A percentile compares a stretch with the other conserved stretches of the same genome.
Conservation (phyloP, 2,888 invertebrate genomes). For the Camponotus fellah region DNA sequence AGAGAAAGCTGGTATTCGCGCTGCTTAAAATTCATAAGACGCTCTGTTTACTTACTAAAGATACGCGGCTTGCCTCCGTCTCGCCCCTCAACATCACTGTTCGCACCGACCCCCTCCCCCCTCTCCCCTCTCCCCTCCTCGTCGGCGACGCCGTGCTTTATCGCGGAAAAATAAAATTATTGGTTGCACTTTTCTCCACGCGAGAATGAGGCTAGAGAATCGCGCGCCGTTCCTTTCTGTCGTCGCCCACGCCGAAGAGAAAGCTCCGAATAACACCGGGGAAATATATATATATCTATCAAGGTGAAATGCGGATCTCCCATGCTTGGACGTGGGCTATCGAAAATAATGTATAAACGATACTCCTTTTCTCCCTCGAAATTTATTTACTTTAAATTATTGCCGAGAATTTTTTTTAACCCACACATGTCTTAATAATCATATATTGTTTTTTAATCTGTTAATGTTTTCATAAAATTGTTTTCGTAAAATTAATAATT, state of each 20-base stretch:
- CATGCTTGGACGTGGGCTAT: neutral
- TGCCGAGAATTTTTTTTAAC: neutral
- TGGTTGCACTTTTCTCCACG: constrained; percentile 79
- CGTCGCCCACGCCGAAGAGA: constrained; percentile 45
- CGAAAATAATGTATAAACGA: neutral
- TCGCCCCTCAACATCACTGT: constrained; percentile 30
- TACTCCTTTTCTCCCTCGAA: neutral
- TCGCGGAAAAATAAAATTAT: constrained; percentile 83
- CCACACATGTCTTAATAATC: neutral
- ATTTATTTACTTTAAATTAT: neutral
- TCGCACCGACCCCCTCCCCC: constrained; percentile 8
- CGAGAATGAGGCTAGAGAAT: neutral
- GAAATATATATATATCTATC: neutral
- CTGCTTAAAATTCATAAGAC: constrained; percentile 85
- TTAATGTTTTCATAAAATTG: too few species aligned
- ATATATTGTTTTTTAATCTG: neutral
- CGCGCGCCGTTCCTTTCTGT: constrained; percentile 58
- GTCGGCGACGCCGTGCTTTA: constrained; percentile 78
- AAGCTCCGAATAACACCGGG: neutral
- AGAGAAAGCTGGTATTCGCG: constrained; percentile 72
- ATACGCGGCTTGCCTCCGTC: constrained; percentile 77
- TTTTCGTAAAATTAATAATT: neutral
- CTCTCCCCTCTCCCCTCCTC: too few species aligned
- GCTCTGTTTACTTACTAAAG: constrained; percentile 85
- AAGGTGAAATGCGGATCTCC: neutral